Evolutionary conservation across 1,140 invertebrate genomes (phyloP), one percentile per base, ranked within the genome.

Genomic region (Drosophila auraria): DNA sequence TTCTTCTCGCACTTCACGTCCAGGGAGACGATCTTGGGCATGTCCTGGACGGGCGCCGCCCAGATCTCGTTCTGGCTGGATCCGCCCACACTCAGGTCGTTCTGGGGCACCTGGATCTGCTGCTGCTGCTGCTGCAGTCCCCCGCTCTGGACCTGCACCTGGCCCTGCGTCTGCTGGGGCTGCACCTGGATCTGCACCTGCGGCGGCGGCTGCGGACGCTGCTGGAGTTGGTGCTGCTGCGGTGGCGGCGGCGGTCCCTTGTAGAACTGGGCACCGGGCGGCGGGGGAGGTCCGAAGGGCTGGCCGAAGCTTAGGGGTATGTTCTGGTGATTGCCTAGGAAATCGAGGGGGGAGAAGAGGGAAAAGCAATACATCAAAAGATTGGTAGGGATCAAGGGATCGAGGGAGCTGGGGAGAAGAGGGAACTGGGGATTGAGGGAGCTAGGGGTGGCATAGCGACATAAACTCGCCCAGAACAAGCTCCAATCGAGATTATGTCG

Each of bases 1-100:
- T 96, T 98, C 91, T 98, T 98, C 93, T 98, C 98, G 93, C 98
- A 99, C 93, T 98, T 98, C 0, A 98, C 98, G 84, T 99, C 97
- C 1, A 98, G 93, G 4, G 97, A 97, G 4, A 97, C 95, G 57
- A 98, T 98, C 93, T 98, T 97, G 0, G 98, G 97, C 97, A 97
- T 97, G 76, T 98, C 97, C 12, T 95, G 96, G 4, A 95, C 95
- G 0, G 96, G 95, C 0, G 95, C 95, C 6, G 97, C 96, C 97
- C 97, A 98, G 3, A 96, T 95, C 60, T 98, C 97, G n/a, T 95
- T 95, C 51, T 95, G 94, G 36, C 91, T 87, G 7, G 92, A 92
- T 2, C 74, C 87, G 8, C 90, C 80, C 17, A 91, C 83, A 30
- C 91, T 93, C 23, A 93, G 60, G 51, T 93, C 92, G 1, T 11